Conservation (phyloP, 1,140 invertebrate species). For the Tenebrio molitor region DNA sequence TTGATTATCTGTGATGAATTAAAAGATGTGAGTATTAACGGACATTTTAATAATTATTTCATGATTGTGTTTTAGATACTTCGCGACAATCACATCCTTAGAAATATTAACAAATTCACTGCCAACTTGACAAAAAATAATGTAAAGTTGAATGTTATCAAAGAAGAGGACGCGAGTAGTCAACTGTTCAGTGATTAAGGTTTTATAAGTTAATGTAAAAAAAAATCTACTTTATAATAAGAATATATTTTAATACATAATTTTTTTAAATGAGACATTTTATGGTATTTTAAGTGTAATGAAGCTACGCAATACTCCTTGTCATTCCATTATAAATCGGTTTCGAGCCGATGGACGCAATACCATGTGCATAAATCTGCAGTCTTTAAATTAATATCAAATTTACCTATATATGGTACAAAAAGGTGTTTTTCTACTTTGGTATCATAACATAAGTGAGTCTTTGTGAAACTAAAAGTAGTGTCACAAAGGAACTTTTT, state of each 20-base stretch:
- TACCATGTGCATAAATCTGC: too few species aligned
- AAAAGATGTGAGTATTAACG: constrained; percentile 51
- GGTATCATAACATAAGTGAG: too few species aligned
- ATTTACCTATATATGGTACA: too few species aligned
- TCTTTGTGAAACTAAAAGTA: too few species aligned
- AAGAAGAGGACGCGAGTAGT: background rate
- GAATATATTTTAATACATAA: constrained; percentile 27
- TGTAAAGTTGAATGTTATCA: background rate
- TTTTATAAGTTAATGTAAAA: constrained; percentile 20
- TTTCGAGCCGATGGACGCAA: too few species aligned
- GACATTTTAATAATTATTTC: background rate
- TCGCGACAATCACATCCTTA: background rate
- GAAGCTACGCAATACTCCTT: too few species aligned
- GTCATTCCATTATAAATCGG: too few species aligned
- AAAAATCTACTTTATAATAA: constrained; percentile 45
- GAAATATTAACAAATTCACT: constrained; percentile 1
- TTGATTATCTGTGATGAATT: constrained; percentile 44
- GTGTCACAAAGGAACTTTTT: too few species aligned
- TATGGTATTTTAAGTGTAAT: too few species aligned
- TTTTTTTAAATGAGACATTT: too few species aligned
- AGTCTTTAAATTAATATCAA: too few species aligned
- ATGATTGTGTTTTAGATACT: constrained; percentile 5
- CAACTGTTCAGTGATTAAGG: background rate
- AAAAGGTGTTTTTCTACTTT: too few species aligned
- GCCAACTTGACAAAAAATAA: background rate